Percentiles rank a stretch among this genome's conserved stretches.
These are phyloP conservation scores for Nettapus auritus DNA, from an alignment of 2,113 vertebrate species.

Conservation along the genomic window DNA sequence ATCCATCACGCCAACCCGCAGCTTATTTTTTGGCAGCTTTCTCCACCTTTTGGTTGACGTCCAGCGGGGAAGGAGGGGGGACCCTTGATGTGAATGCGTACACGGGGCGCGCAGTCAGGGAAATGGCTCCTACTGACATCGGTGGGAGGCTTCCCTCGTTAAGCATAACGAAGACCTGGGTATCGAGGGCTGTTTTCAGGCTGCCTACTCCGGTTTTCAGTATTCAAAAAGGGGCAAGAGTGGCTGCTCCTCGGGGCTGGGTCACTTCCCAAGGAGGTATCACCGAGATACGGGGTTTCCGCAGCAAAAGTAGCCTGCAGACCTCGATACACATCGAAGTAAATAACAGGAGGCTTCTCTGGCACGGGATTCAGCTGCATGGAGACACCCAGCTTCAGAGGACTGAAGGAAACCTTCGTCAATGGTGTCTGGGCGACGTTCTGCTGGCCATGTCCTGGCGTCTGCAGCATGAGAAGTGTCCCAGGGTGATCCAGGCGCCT, in stretches of 20 bases:
- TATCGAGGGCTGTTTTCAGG: not conserved
- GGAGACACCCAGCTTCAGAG: not conserved
- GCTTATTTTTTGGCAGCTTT: not conserved
- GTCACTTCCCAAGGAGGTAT: rapidly evolving
- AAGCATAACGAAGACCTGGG: not conserved
- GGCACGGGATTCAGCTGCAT: not conserved
- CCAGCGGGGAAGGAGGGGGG: rapidly evolving
- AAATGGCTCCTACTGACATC: not conserved
- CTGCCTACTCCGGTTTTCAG: not conserved
- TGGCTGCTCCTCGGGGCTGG: not conserved
- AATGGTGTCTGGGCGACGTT: not conserved
- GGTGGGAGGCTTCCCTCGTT: not conserved
- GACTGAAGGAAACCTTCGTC: not conserved
- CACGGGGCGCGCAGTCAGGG: rapidly evolving
- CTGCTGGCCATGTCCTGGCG: not conserved
- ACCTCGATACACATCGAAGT: not conserved
- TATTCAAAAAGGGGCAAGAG: not conserved
- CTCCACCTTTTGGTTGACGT: not conserved
- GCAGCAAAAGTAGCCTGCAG: not conserved
- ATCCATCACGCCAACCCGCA: not conserved
- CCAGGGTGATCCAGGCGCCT: not conserved
- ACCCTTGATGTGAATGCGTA: not conserved
- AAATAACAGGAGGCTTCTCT: not conserved
- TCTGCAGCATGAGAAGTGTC: not conserved
- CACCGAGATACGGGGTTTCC: not conserved